Evolutionary conservation across 1,140 invertebrate species (phyloP).

Genomic region (Acromyrmex echinatior): DNA sequence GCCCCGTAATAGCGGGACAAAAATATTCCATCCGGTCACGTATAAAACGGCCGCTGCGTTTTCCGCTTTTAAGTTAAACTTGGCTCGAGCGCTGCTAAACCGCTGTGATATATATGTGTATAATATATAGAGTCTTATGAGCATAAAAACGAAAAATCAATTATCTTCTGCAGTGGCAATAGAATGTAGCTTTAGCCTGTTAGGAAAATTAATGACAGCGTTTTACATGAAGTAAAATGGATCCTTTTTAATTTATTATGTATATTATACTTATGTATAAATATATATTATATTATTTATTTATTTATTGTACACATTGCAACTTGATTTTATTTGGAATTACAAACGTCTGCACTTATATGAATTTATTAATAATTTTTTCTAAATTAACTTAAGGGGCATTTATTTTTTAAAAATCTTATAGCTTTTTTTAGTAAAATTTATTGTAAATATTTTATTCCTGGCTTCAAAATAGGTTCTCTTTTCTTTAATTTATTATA

Average conservation of each 20-base stretch:
- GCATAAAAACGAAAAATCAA: constrained; percentile 35
- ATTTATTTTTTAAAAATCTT: too few species aligned
- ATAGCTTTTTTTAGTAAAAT: too few species aligned
- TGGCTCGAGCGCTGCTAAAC: constrained; percentile 1
- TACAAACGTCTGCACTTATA: not conserved
- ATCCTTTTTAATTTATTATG: not conserved
- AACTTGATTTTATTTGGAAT: not conserved
- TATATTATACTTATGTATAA: not conserved
- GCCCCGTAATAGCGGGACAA: not conserved
- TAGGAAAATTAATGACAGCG: not conserved
- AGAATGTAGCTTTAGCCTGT: not conserved
- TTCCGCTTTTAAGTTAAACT: not conserved
- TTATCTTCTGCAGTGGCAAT: not conserved
- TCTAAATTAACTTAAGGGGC: not conserved
- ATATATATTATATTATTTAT: not conserved
- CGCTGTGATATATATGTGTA: not conserved
- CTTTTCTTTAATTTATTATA: not conserved
- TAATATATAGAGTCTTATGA: constrained; percentile 38
- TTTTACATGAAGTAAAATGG: not conserved
- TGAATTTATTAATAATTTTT: not conserved
- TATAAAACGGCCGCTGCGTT: not conserved
- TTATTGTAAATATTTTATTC: too few species aligned
- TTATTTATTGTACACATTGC: not conserved
- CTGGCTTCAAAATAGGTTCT: not conserved
- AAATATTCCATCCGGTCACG: constrained; percentile 16